Evolutionary conservation across 2,888 invertebrate species (phyloP).

Genomic region (Acrocyrtus sp.): DNA sequence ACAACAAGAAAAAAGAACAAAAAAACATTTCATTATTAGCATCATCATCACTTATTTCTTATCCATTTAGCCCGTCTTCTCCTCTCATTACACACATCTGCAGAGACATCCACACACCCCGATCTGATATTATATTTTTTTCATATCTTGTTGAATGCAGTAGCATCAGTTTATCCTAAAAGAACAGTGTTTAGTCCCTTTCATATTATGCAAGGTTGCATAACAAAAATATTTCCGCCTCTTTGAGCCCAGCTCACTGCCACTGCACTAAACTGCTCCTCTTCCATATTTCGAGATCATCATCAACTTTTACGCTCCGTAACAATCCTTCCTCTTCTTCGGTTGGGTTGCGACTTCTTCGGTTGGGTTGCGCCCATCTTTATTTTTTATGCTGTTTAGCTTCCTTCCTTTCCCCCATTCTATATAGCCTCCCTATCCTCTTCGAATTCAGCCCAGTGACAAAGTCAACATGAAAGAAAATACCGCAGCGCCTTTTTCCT

Average conservation of each 20-base stretch:
- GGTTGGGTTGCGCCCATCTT: not conserved
- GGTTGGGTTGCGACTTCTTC: not conserved
- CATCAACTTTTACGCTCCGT: conserved; percentile 5
- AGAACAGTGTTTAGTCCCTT: not conserved
- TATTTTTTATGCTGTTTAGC: not conserved
- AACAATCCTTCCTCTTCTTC: not conserved
- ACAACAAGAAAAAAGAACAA: conserved; percentile 26
- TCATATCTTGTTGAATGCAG: not conserved
- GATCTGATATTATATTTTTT: not conserved
- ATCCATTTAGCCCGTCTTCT: not conserved
- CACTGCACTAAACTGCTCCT: not conserved
- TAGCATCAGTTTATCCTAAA: not conserved
- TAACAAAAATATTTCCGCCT: conserved; percentile 10
- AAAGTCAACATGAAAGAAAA: too few relatives aligned
- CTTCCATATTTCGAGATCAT: not conserved
- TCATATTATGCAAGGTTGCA: conserved; percentile 9
- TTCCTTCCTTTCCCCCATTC: not conserved
- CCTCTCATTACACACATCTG: not conserved
- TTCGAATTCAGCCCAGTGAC: conserved; percentile 4
- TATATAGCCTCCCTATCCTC: conserved; percentile 3
- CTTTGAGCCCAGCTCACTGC: not conserved
- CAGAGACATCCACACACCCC: not conserved
- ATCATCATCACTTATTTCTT: conserved; percentile 19
- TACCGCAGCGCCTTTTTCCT: too few relatives aligned
- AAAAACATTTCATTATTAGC: conserved; percentile 32